Base-by-base conservation (phyloP, 2,113 vertebrate genomes). In the Ictalurus punctatus region DNA sequence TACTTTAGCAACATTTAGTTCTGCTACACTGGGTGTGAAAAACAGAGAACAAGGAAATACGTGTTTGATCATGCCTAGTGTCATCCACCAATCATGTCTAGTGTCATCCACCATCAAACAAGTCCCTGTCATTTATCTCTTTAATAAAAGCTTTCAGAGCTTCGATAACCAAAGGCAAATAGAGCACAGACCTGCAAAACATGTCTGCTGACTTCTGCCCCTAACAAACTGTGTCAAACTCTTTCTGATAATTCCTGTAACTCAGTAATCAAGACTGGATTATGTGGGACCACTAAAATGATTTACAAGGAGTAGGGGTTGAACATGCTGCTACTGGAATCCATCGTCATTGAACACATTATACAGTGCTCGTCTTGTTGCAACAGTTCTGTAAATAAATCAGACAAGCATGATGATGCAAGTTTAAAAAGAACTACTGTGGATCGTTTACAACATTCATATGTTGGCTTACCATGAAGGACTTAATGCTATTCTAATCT, bases 231-330 rank as follows among this genome's bases (percentile, higher is more conserved):
- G n/a, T 69, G 74, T 88, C 59, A 74, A 16, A 56, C 27, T 10
- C 80, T 67, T 27, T 67, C 10, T 21, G 54, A 56, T 44, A 58
- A 83, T 48, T 30, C 34, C 34, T 58, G 71, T 44, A 88, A 74
- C 67, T 61, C 61, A 88, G 78, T 21, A 88, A 44, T 86, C 52
- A 52, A 85, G 21, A 88, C 37, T 74, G 16, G 3, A 73, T 65
- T 48, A 25, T 25, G 14, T 21, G 30, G 10, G 10, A 52, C 52
- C 73, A 71, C 37, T 67, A 40, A 21, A 58, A 61, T 61, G 0
- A 76, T 58, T 59, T 63, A 6, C 34, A 61, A 59, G 37, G 9
- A 37, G 23, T 21, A 13, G 56, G 14, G 16, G 17, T 74, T 76
- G 71, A 44, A 76, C 21, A 30, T 25, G 67, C 37, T 30, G 21